These are phyloP conservation scores for Furcula furcula DNA, from an alignment of 2,888 invertebrate genomes.

Conservation along the genomic window DNA sequence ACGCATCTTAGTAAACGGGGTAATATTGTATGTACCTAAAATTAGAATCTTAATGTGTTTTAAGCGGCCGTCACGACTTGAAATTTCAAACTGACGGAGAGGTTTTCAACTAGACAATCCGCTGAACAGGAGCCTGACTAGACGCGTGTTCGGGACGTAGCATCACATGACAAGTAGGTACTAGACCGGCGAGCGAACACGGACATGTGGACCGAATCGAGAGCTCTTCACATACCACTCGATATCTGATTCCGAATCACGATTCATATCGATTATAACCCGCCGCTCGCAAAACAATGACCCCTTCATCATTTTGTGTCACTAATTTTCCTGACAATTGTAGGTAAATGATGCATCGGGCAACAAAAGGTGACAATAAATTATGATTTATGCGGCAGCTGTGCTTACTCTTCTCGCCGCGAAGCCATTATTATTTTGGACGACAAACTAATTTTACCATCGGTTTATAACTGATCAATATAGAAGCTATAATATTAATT, in stretches of 20 bases:
- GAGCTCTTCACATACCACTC: conserved; percentile 49
- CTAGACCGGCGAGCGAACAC: conserved; percentile 49
- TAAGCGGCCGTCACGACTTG: conserved; percentile 3
- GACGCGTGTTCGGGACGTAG: conserved; percentile 49
- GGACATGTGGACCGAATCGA: conserved; percentile 46
- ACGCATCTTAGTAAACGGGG: no score
- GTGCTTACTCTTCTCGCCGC: background rate
- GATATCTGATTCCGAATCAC: conserved; percentile 59
- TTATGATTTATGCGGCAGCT: background rate
- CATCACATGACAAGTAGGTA: conserved; percentile 43
- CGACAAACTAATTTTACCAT: background rate
- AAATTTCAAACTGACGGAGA: conserved; percentile 32
- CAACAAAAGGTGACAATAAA: background rate
- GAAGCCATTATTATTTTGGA: background rate
- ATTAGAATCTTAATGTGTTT: background rate
- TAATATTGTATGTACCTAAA: no score
- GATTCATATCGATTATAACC: conserved; percentile 56
- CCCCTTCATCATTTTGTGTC: conserved; percentile 37
- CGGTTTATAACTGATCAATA: background rate
- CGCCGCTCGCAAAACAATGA: conserved; percentile 47
- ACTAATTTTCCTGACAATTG: conserved; percentile 8
- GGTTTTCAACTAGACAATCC: conserved; percentile 58
- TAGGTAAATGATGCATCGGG: background rate
- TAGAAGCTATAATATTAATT: background rate
- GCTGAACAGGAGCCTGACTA: conserved; percentile 39